Base-by-base conservation (phyloP, 2,888 invertebrate genomes). In the Aphidoletes aphidimyza region DNA sequence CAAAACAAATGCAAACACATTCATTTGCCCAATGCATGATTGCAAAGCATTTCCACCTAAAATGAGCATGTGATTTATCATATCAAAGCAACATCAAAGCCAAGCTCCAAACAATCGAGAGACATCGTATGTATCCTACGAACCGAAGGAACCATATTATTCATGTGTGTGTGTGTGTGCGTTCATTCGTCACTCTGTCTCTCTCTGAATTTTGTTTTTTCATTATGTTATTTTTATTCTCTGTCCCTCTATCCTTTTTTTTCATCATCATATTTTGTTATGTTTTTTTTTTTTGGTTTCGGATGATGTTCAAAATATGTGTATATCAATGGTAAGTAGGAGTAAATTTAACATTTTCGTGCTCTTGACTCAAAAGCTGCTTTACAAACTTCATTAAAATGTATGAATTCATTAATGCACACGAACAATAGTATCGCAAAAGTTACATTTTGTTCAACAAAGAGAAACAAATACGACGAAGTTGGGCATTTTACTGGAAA, bases 311-410 rank as follows among this genome's bases (percentile, higher is more conserved):
- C n/a, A 14, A 42, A 42, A 42, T 42, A 14, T 42, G 14, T 42
- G 42, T 42, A 14, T 42, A 9, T 42, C 14, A 14, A 14, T 14
- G 42, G 42, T 14, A 42, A 42, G 42, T 42, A 14, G 42, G 42
- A 9, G 54, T 69, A 30, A 69, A 69, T 69, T 69, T 69, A 14
- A 69, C 26, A 69, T 69, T n/a, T 30, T 17, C 69, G 69, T 69
- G 69, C 34, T n/a, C n/a, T n/a, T 69, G 26, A 69, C 69, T 69
- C 69, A 69, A 69, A n/a, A 69, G 26, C 69, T 69, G 69, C 69
- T 69, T 69, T 26, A 34, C 69, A 69, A 69, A 69, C 69, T 69
- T 69, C 69, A 69, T 69, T 69, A 69, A 69, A 69, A 69, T 69
- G 69, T 69, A 69, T 69, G 69, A 69, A 69, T 54, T 54, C 54